Evolutionary conservation across 1,140 invertebrate species (phyloP).

Genomic region (Akabosia matsudoensis): DNA sequence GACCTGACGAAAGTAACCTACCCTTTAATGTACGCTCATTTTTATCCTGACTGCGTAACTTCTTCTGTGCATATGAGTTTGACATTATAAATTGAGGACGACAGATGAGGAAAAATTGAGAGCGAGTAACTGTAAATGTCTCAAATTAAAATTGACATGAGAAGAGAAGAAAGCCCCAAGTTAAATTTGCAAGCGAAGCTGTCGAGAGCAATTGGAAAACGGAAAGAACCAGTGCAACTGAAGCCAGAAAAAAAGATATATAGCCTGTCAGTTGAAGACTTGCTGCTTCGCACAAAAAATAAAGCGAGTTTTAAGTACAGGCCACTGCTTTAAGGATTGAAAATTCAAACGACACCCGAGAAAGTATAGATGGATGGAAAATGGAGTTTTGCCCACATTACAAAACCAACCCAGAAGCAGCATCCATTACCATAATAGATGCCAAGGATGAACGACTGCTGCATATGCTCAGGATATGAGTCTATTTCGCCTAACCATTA

Average conservation of each 20-base stretch:
- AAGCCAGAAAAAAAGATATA: neutral
- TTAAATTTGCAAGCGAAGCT: neutral
- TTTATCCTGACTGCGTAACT: neutral
- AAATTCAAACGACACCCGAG: neutral
- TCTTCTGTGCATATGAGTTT: neutral
- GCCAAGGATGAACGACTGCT: neutral
- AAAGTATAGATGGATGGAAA: neutral
- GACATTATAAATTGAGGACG: neutral
- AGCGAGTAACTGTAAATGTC: neutral
- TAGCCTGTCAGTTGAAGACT: too few relatives aligned
- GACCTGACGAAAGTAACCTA: neutral
- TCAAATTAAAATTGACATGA: slow-evolving; percentile 16
- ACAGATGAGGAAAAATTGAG: neutral
- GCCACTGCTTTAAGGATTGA: too few relatives aligned
- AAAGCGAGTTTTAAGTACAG: too few relatives aligned
- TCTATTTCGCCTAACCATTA: too few relatives aligned
- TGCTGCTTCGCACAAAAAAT: too few relatives aligned
- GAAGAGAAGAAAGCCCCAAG: neutral
- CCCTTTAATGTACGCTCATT: too few relatives aligned
- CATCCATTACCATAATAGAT: neutral
- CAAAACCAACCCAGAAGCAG: neutral
- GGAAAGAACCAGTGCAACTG: too few relatives aligned
- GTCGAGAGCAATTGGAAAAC: too few relatives aligned
- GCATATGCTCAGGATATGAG: too few relatives aligned
- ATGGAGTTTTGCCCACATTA: neutral